A percentile compares a stretch with the other conserved stretches of the same genome.
Evolutionary conservation across 2,797 vertebrate genomes (phyloP).

Genomic region (Enteromius viviparus): DNA sequence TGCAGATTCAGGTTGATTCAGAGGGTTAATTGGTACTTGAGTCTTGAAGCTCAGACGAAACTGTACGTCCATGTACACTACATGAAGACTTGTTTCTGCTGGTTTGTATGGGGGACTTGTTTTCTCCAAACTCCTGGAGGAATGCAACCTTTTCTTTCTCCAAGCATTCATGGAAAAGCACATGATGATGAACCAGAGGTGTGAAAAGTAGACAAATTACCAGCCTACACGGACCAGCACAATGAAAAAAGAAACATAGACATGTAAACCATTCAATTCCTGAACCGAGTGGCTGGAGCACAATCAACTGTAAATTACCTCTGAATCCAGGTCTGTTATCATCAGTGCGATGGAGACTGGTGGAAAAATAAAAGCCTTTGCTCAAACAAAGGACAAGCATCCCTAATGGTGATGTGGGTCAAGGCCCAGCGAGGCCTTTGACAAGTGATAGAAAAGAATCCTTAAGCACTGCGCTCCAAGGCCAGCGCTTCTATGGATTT

Average conservation of each 20-base stretch:
- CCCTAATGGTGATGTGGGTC: constrained; percentile 55
- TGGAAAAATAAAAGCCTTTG: constrained; percentile 66
- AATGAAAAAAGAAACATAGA: constrained; percentile 62
- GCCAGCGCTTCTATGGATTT: constrained; percentile 37
- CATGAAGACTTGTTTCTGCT: constrained; percentile 7
- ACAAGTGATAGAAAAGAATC: constrained; percentile 48
- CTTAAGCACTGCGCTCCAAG: constrained; percentile 40
- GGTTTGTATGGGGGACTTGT: constrained; percentile 16
- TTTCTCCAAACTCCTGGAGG: constrained; percentile 31
- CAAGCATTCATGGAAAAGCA: constrained; percentile 19
- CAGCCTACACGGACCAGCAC: constrained; percentile 42
- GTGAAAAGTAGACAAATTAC: constrained; percentile 59
- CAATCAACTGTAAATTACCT: constrained; percentile 75
- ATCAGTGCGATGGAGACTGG: constrained; percentile 68
- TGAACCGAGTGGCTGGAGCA: constrained; percentile 70
- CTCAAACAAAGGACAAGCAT: constrained; percentile 66
- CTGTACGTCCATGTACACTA: not conserved
- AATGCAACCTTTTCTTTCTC: constrained; percentile 41
- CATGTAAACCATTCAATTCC: constrained; percentile 76
- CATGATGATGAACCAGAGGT: constrained; percentile 48
- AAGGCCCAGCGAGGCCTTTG: constrained; percentile 49
- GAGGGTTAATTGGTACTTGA: constrained; percentile 41
- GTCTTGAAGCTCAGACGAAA: constrained; percentile 9
- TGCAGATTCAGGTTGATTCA: constrained; percentile 33
- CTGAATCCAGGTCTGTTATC: constrained; percentile 68